Base-by-base conservation (phyloP, 2,113 vertebrate genomes). In the Scopus umbretta region DNA sequence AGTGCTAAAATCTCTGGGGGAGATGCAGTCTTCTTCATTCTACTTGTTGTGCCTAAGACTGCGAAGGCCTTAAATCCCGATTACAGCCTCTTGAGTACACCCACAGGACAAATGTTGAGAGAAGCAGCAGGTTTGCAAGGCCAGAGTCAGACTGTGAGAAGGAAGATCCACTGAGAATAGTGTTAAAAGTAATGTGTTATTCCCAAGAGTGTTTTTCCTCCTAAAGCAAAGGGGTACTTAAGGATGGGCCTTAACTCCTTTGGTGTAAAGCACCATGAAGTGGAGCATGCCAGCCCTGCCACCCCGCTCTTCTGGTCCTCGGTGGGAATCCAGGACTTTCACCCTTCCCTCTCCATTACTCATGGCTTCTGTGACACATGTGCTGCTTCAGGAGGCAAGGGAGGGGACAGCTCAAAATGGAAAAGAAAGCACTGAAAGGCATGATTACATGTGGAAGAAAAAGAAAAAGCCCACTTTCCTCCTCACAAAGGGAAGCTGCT, bases 401-500 rank as follows among this genome's bases (percentile, higher is more conserved):
- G 89, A 67, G 45, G 30, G 53, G 29, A 81, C 43, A 61, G 74
- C 81, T 88, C 53, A 76, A 82, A 90, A 92, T 19, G 68, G 72
- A 74, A 93, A 90, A 52, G 43, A 75, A 92, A 86, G 45, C 50
- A 68, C 26, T 92, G 86, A 93, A 90, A 88, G 66, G 66, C 72
- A 62, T 84, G 81, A 91, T 90, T 91, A 52, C 62, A 45, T 7
- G 50, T 61, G 56, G 67, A 66, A 88, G 68, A 83, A 70, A 90
- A 88, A 93, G 66, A 88, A 92, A 94, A 88, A 92, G 25, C 36
- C 63, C 75, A 72, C 84, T 92, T 92, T 90, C 70, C 67, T 72
- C 38, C 68, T 81, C 65, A 94, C 76, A 91, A 81, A 91, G 38
- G 76, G 52, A 88, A 96, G 36, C 87, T 92, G 80, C 86, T 93